Conservation (phyloP, 2,888 invertebrate species). For the Galerucella pusilla region DNA sequence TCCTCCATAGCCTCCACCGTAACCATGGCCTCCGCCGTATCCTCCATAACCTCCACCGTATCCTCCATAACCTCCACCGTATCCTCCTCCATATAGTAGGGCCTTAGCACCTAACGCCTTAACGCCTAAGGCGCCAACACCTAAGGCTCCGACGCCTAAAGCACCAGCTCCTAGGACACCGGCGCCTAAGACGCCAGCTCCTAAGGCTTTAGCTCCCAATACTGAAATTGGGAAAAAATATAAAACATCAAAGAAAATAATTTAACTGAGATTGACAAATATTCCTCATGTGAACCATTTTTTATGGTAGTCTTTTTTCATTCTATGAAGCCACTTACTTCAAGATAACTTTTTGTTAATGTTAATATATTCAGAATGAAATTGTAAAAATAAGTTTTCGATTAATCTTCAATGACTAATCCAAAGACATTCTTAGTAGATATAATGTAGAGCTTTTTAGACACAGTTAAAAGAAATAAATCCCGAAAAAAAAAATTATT, state of each 20-base stretch:
- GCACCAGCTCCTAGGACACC: constrained; percentile 42
- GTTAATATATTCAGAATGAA: too few relatives aligned
- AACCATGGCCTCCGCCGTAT: background rate
- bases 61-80: constrained; percentile 25
- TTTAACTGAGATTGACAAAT: too few relatives aligned
- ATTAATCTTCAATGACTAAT: too few relatives aligned
- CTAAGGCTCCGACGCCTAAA: constrained; percentile 37
- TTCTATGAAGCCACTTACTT: too few relatives aligned
- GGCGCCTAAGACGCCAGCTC: constrained; percentile 38
- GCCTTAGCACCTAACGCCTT: background rate
- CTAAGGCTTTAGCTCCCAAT: constrained; percentile 42
- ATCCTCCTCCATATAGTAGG: constrained; percentile 8
- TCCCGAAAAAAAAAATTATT: background rate
- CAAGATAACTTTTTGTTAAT: too few relatives aligned
- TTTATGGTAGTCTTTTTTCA: too few relatives aligned
- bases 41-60: constrained; percentile 19
- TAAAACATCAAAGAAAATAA: background rate
- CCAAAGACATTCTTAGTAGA: too few relatives aligned
- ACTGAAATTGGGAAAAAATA: constrained; percentile 24
- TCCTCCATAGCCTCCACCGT: constrained; percentile 24
- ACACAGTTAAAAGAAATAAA: too few relatives aligned
- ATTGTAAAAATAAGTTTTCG: too few relatives aligned
- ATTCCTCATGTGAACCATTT: too few relatives aligned
- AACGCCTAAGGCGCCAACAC: constrained; percentile 42
- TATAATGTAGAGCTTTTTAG: too few relatives aligned